Conservation (phyloP, 2,888 invertebrate genomes). For the Temnothorax unifasciatus region DNA sequence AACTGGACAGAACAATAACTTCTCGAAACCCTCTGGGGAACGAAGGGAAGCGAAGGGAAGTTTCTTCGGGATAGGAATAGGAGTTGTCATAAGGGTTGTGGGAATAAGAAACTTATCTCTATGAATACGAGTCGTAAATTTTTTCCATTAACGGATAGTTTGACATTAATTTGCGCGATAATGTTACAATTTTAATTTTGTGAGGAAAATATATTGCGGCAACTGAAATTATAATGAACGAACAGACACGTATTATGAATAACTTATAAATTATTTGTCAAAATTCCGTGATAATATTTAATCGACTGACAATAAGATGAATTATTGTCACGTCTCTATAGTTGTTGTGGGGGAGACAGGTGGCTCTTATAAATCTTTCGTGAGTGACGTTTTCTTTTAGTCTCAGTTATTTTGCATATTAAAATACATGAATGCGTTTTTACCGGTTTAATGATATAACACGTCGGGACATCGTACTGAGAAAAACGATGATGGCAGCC, state of each 20-base stretch:
- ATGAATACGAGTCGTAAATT: constrained; percentile 27
- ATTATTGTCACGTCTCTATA: not conserved
- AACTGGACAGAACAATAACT: constrained; percentile 75
- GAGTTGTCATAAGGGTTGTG: constrained; percentile 33
- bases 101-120: constrained; percentile 44
- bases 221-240: not conserved
- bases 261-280: not conserved
- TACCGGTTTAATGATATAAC: constrained; percentile 62
- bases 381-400: not conserved
- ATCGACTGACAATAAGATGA: not conserved
- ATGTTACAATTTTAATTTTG: constrained; percentile 29
- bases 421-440: not conserved
- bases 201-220: not conserved
- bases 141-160: constrained; percentile 18
- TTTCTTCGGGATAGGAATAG: constrained; percentile 15
- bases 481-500: constrained; percentile 63
- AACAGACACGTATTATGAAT: not conserved
- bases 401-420: constrained; percentile 24
- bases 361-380: not conserved
- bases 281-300: not conserved
- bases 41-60: constrained; percentile 52
- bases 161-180: constrained; percentile 25
- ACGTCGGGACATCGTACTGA: constrained; percentile 33
- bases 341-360: not conserved
- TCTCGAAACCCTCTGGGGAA: constrained; percentile 39